Evolutionary conservation across 2,888 invertebrate genomes (phyloP).

Genomic region (Drosophila nr. fundita): DNA sequence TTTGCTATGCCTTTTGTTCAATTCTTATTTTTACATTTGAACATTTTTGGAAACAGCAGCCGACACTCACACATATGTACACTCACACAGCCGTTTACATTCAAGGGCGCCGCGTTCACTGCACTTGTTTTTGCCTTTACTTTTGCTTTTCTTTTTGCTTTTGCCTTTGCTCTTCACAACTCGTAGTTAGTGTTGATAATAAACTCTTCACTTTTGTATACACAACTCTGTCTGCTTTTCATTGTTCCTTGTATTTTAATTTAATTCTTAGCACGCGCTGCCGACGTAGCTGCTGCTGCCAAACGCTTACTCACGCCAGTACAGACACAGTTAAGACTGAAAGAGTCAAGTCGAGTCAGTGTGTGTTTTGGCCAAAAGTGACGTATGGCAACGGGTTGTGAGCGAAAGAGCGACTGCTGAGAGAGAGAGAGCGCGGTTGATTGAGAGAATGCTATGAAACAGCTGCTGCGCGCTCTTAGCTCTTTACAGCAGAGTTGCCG

Average conservation of each 20-base stretch:
- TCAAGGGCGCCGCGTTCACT: slow-evolving; percentile 75
- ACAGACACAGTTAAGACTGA: slow-evolving; percentile 69
- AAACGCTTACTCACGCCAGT: slow-evolving; percentile 68
- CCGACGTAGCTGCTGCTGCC: slow-evolving; percentile 30
- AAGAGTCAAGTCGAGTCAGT: slow-evolving; percentile 41
- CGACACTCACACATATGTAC: slow-evolving; percentile 25
- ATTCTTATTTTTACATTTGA: slow-evolving; percentile 69
- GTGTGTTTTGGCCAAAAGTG: slow-evolving; percentile 73
- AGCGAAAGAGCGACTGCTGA: slow-evolving; percentile 21
- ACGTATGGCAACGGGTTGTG: slow-evolving; percentile 58
- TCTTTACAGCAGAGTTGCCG: slow-evolving; percentile 41
- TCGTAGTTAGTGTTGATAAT: slow-evolving; percentile 56
- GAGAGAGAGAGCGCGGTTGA: not conserved
- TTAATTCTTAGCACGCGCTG: slow-evolving; percentile 60
- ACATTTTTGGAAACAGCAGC: slow-evolving; percentile 71
- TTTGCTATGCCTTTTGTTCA: slow-evolving; percentile 36
- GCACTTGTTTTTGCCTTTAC: slow-evolving; percentile 47
- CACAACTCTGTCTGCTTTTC: slow-evolving; percentile 43
- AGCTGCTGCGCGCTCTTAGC: slow-evolving; percentile 48
- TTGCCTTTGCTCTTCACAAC: slow-evolving; percentile 33
- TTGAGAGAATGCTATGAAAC: slow-evolving; percentile 21
- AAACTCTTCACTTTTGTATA: slow-evolving; percentile 47
- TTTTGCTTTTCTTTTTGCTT: slow-evolving; percentile 15
- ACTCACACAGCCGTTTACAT: slow-evolving; percentile 41
- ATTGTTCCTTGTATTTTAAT: slow-evolving; percentile 39